Percentiles rank a stretch among this genome's conserved stretches.
phyloP scores from a whole-genome alignment of 1,140 invertebrate genomes.

The Atta texana region DNA sequence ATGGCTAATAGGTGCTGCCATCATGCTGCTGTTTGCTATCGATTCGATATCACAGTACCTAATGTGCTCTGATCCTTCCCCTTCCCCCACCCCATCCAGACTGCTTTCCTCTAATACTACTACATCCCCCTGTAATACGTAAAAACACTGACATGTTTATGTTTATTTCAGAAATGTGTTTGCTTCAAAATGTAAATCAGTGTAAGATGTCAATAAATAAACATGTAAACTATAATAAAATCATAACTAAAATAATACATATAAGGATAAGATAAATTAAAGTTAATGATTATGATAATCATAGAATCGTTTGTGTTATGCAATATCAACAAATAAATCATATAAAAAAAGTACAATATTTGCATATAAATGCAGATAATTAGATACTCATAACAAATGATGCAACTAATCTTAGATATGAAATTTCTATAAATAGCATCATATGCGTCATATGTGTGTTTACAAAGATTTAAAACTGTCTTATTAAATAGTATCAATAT shows the following conservation, averaged over 20 bases:
- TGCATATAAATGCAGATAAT: background rate
- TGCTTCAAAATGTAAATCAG: background rate
- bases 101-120: slow-evolving; percentile 87
- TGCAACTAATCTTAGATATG: background rate
- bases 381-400: background rate
- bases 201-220: slow-evolving; percentile 7
- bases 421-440: slow-evolving; percentile 1
- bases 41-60: slow-evolving; percentile 87
- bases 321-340: background rate
- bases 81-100: slow-evolving; percentile 86
- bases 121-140: slow-evolving; percentile 85
- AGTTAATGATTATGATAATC: background rate
- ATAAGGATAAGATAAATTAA: background rate
- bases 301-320: background rate
- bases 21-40: slow-evolving; percentile 86
- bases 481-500: background rate
- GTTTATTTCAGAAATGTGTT: background rate
- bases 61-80: slow-evolving; percentile 85
- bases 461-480: background rate
- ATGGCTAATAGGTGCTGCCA: slow-evolving; percentile 86
- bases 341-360: background rate
- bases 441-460: background rate
- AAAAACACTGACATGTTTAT: slow-evolving; percentile 55
- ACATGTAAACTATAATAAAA: background rate
- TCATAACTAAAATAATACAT: background rate